phyloP scores from a whole-genome alignment of 2,888 invertebrate species.

The Diaphora mendica region DNA sequence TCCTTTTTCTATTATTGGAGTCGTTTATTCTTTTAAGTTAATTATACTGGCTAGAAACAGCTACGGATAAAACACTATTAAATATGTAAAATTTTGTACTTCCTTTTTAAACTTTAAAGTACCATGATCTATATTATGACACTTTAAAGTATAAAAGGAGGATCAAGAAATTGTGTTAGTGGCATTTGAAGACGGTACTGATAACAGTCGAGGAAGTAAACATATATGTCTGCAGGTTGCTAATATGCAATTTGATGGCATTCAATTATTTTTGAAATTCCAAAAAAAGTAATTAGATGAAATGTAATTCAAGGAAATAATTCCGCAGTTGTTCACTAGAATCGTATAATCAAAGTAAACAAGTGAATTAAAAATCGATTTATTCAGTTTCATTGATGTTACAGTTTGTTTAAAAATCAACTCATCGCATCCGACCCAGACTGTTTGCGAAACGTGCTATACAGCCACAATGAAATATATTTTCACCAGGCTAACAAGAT shows the following conservation, averaged over 20 bases:
- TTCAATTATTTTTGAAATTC: no score
- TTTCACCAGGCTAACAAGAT: conserved; percentile 21
- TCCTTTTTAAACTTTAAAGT: not conserved
- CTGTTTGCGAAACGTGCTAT: conserved; percentile 51
- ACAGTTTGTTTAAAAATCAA: conserved; percentile 22
- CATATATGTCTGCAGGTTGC: no score
- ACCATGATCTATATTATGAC: no score
- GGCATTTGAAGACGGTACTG: no score
- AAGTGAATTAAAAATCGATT: not conserved
- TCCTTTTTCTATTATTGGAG: no score
- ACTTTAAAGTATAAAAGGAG: not conserved
- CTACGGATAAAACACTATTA: no score
- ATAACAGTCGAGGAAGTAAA: no score
- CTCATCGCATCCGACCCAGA: conserved; percentile 39
- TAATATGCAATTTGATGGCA: no score
- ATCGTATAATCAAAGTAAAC: not conserved
- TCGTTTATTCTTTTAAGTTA: no score
- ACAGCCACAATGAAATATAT: conserved; percentile 31
- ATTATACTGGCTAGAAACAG: no score
- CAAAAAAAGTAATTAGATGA: not conserved
- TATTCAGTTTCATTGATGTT: conserved; percentile 6
- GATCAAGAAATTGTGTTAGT: not conserved
- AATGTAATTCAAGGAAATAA: not conserved
- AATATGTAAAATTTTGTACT: no score
- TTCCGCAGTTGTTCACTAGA: not conserved